phyloP scores from a whole-genome alignment of 2,888 invertebrate species.

The Drosophila paramelanica region DNA sequence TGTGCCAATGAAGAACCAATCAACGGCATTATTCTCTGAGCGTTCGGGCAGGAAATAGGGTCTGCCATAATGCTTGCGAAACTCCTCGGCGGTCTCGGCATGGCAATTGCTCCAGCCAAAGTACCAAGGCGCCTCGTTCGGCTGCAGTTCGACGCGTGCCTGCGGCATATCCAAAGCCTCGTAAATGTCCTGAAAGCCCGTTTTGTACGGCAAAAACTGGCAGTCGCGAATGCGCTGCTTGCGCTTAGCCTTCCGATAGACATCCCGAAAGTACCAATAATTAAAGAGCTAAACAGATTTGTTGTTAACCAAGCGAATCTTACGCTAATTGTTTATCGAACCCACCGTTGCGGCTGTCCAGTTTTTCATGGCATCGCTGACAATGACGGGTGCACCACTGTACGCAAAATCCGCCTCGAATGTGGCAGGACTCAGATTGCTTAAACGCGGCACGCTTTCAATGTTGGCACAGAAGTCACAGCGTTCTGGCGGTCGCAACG shows the following conservation, averaged over 20 bases:
- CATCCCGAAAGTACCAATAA: conserved; percentile 92
- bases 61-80: conserved; percentile 91
- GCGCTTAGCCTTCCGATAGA: conserved; percentile 88
- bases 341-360: conserved; percentile 91
- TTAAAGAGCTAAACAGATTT: conserved; percentile 87
- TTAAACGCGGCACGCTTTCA: conserved; percentile 88
- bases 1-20: conserved; percentile 99
- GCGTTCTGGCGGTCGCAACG: conserved; percentile 91
- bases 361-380: conserved; percentile 91
- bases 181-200: conserved; percentile 91
- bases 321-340: neutral
- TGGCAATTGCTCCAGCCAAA: conserved; percentile 97
- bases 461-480: conserved; percentile 92
- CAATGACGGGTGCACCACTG: conserved; percentile 91
- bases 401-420: conserved; percentile 92
- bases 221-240: conserved; percentile 88
- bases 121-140: conserved; percentile 86
- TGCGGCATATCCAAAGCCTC: conserved; percentile 94
- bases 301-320: neutral
- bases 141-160: conserved; percentile 87
- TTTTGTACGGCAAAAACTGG: conserved; percentile 97
- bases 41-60: conserved; percentile 95
- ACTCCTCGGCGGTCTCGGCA: conserved; percentile 90
- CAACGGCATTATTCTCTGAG: conserved; percentile 95
- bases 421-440: conserved; percentile 88